Base-by-base conservation (phyloP, 2,797 vertebrate species). In the Ctenopoma kingsleyae region DNA sequence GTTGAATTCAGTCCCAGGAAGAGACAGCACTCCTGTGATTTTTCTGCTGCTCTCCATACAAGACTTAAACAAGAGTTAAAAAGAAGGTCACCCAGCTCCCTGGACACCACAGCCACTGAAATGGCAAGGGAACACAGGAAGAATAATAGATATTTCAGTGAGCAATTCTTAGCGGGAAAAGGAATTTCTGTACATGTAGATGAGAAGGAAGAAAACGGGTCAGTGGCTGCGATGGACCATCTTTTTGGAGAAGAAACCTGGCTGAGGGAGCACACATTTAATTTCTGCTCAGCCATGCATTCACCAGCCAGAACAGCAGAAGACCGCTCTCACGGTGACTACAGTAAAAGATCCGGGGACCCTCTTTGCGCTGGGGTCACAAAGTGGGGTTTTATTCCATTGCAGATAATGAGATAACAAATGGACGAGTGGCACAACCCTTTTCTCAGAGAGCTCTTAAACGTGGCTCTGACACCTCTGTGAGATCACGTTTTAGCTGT, bases 161-260 rank as follows among this genome's bases (percentile, higher is more conserved):
- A 81, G 86, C 70, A 64, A 87, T 78, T 82, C 86, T 83, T 82
- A 59, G 74, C 48, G 62, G 65, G 49, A 74, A 77, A 78, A 74
- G 71, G 84, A 87, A 84, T 87, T 86, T 79, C 78, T 88, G 88
- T 86, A 88, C 83, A 90, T 91, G 89, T 83, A 92, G 88, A 93
- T 92, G 90, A 91, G 86, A 53, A 53, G 58, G 71, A 83, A 56
- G 71, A 81, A 90, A 89, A 62, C 59, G 61, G 87, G 90, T 90
- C 90, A 87, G 57, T 43, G 75, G 35, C 67, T 69, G 75, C 65
- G 30, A 66, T 71, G 76, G 70, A 74, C 77, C 61, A 20, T 90
- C 86, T 85, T 80, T 69, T 56, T 57, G 68, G 71, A 50, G 73
- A 65, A 66, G 76, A 68, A 83, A 77, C 67, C 73, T 70, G 63